A percentile compares a stretch with the other conserved stretches of the same genome.
phyloP scores from a whole-genome alignment of 2,888 invertebrate species.

The Notodonta dromedarius region DNA sequence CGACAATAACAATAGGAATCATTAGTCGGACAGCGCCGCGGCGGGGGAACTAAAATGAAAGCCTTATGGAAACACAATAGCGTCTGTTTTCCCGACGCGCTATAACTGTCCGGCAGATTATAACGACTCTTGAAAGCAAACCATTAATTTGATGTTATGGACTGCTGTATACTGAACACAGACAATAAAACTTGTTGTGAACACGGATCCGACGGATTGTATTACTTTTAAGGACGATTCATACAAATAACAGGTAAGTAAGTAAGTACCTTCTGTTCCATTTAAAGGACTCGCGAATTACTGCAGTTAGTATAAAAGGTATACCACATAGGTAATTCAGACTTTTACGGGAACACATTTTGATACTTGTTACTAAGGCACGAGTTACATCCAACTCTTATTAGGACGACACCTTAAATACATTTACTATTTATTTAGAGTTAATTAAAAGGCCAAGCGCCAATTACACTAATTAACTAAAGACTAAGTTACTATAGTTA shows the following conservation, averaged over 20 bases:
- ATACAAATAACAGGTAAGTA: background rate
- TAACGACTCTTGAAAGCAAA: slow-evolving; percentile 12
- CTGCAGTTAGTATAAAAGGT: no score
- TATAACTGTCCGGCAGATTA: slow-evolving; percentile 9
- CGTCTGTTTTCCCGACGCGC: slow-evolving; percentile 18
- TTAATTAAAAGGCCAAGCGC: no score
- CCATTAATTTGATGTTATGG: slow-evolving; percentile 20
- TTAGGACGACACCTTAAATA: no score
- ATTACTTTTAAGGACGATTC: background rate
- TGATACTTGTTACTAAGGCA: no score
- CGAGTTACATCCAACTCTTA: no score
- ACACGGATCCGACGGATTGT: background rate
- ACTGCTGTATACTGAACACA: slow-evolving; percentile 2
- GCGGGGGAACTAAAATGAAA: slow-evolving; percentile 10
- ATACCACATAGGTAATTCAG: no score
- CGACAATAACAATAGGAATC: slow-evolving; percentile 26
- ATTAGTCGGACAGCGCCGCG: slow-evolving; percentile 16
- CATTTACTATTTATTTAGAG: no score
- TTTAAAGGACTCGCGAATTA: no score
- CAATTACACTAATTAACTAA: no score
- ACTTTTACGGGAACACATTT: no score
- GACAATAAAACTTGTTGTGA: slow-evolving; percentile 7
- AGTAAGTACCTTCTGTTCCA: no score
- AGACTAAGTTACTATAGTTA: no score
- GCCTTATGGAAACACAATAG: slow-evolving; percentile 20